Percentiles rank a stretch among this genome's conserved stretches.
Conservation (phyloP, 2,113 vertebrate species). For the Poeciliopsis occidentalis region DNA sequence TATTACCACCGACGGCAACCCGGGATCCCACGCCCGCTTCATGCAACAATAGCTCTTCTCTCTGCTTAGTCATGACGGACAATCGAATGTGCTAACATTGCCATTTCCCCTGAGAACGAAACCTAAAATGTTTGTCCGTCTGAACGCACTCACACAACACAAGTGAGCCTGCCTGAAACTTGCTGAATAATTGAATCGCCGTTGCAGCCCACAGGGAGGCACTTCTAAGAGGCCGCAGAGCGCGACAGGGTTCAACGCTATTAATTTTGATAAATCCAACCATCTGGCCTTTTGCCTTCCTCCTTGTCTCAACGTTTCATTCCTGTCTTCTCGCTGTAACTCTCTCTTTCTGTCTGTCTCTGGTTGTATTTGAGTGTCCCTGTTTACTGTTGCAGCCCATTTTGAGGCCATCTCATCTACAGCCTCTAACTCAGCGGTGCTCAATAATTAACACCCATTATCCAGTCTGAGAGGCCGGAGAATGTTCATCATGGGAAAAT, state of each 20-base stretch:
- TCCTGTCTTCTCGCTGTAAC: not conserved
- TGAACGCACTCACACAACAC: constrained; percentile 25
- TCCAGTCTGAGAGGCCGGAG: constrained; percentile 16
- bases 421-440: constrained; percentile 14
- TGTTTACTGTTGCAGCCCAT: constrained; percentile 8
- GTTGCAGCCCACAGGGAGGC: constrained; percentile 12
- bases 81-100: constrained; percentile 2
- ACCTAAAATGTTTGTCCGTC: constrained; percentile 20
- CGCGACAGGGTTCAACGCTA: constrained; percentile 17
- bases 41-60: constrained; percentile 11
- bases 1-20: not conserved
- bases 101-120: constrained; percentile 8
- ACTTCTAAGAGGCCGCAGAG: constrained; percentile 18
- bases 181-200: constrained; percentile 61
- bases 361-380: not conserved
- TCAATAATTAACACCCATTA: constrained; percentile 49
- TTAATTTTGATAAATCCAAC: constrained; percentile 6
- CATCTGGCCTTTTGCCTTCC: not conserved
- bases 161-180: constrained; percentile 7
- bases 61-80: constrained; percentile 5
- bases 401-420: constrained; percentile 1
- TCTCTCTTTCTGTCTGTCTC: not conserved
- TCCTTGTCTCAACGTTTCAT: not conserved
- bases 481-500: constrained; percentile 28
- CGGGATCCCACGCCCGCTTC: not conserved